Conservation (phyloP, 2,888 invertebrate species). For the Dione juno region DNA sequence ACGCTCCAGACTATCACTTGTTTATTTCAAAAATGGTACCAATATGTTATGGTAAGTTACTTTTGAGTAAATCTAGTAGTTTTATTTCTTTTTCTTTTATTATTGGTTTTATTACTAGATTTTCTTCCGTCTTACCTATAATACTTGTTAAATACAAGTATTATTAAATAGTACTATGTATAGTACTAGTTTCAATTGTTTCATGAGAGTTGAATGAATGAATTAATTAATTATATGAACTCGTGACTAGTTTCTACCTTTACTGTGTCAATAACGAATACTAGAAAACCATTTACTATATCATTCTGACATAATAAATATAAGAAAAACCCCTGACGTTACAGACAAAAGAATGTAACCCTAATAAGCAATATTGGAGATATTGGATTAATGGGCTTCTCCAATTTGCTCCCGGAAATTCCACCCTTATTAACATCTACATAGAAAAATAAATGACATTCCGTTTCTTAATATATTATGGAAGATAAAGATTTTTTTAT, state of each 20-base stretch:
- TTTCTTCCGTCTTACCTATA: too few relatives aligned
- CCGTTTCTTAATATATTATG: not conserved
- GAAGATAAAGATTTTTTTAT: not conserved
- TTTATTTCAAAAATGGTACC: slow-evolving; percentile 63
- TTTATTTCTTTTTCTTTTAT: too few relatives aligned
- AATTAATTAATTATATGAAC: too few relatives aligned
- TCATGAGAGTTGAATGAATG: too few relatives aligned
- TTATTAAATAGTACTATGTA: too few relatives aligned
- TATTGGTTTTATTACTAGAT: too few relatives aligned
- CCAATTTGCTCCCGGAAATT: slow-evolving; percentile 13
- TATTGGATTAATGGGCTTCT: slow-evolving; percentile 35
- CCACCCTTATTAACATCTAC: slow-evolving; percentile 6
- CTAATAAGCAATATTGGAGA: slow-evolving; percentile 35
- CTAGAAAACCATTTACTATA: not conserved
- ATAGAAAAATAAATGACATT: slow-evolving; percentile 18
- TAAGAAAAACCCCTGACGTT: slow-evolving; percentile 1
- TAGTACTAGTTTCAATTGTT: too few relatives aligned
- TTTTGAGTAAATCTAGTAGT: not conserved
- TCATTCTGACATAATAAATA: slow-evolving; percentile 15
- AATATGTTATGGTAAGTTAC: slow-evolving; percentile 53
- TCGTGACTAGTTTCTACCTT: too few relatives aligned
- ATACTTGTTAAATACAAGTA: too few relatives aligned
- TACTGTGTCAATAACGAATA: not conserved
- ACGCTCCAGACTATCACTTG: slow-evolving; percentile 59
- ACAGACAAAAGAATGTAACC: slow-evolving; percentile 19